Percentiles rank a stretch among this genome's conserved stretches.
phyloP scores from a whole-genome alignment of 2,888 invertebrate species.

The Heliconius aoede region DNA sequence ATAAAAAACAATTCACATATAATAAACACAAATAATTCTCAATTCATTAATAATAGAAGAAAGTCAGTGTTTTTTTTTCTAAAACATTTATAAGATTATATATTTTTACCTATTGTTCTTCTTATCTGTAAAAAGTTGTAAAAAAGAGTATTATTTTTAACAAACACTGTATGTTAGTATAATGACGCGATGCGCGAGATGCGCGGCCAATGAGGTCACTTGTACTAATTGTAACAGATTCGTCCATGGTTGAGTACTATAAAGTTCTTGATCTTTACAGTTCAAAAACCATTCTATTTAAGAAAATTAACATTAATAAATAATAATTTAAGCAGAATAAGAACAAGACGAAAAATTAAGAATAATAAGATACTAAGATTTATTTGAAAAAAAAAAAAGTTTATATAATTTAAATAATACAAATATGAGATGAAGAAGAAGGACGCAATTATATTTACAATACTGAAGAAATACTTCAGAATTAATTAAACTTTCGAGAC shows the following conservation, averaged over 20 bases:
- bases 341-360: too few relatives aligned
- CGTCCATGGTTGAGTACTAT: not conserved
- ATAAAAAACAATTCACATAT: not conserved
- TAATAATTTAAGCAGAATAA: too few relatives aligned
- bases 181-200: constrained; percentile 27
- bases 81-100: not conserved
- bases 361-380: too few relatives aligned
- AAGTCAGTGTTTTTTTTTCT: not conserved
- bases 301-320: too few relatives aligned
- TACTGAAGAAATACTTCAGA: not conserved
- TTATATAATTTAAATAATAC: too few relatives aligned
- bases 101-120: not conserved
- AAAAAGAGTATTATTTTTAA: not conserved
- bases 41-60: not conserved
- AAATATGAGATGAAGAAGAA: too few relatives aligned
- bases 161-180: too few relatives aligned
- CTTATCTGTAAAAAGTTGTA: not conserved
- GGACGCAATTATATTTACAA: too few relatives aligned
- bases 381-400: too few relatives aligned
- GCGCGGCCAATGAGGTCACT: constrained; percentile 39
- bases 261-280: not conserved
- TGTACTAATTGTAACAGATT: constrained; percentile 33
- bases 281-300: not conserved
- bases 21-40: not conserved
- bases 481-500: too few relatives aligned